These are phyloP conservation scores for Coenonympha glycerion DNA, from an alignment of 2,888 invertebrate species.

Conservation along the genomic window DNA sequence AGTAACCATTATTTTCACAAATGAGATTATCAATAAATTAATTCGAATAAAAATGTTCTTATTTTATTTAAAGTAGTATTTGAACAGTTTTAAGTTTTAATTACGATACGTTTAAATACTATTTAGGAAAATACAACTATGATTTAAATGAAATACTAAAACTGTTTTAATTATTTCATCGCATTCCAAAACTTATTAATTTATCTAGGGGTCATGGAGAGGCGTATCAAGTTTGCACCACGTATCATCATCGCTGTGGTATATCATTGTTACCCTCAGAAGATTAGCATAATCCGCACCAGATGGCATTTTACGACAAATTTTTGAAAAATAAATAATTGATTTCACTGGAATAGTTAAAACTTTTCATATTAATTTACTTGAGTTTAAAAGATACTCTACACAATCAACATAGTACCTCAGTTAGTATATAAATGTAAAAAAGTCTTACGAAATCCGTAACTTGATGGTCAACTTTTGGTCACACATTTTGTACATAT, in stretches of 20 bases:
- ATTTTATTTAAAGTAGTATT: too few species aligned
- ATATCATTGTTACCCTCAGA: slow-evolving; percentile 72
- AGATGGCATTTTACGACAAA: slow-evolving; percentile 72
- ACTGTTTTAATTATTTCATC: too few species aligned
- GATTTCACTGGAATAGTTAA: slow-evolving; percentile 19
- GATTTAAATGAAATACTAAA: not conserved
- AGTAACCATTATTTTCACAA: too few species aligned
- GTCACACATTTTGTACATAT: slow-evolving; percentile 13
- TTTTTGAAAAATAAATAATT: slow-evolving; percentile 54
- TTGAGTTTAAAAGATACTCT: not conserved
- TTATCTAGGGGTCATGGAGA: too few species aligned
- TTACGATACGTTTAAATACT: too few species aligned
- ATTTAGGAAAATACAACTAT: not conserved
- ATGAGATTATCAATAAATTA: too few species aligned
- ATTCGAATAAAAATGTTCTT: too few species aligned
- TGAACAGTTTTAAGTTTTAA: too few species aligned
- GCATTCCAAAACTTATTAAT: too few species aligned
- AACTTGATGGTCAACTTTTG: slow-evolving; percentile 9
- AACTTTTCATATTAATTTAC: not conserved
- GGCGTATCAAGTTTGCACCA: too few species aligned
- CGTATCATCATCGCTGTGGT: slow-evolving; percentile 53
- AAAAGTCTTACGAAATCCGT: slow-evolving; percentile 21
- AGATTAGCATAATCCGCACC: slow-evolving; percentile 67
- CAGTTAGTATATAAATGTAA: slow-evolving; percentile 3
- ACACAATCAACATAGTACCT: slow-evolving; percentile 3